Percentiles rank a stretch among this genome's conserved stretches.
These are phyloP conservation scores for Geothlypis trichas DNA, from an alignment of 2,113 vertebrate species.

Conservation along the genomic window DNA sequence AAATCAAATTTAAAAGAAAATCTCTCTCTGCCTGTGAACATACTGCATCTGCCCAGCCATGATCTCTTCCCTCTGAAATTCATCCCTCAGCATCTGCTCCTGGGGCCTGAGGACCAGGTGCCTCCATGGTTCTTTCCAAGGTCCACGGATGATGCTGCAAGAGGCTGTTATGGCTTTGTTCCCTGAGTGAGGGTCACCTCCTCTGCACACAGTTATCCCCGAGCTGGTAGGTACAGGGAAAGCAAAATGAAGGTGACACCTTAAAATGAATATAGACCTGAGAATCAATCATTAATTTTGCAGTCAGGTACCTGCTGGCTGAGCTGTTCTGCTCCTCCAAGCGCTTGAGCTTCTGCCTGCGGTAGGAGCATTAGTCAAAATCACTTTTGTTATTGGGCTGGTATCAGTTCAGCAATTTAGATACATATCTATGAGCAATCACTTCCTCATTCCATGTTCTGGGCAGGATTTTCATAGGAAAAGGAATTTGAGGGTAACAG, in stretches of 20 bases:
- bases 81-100: neutral
- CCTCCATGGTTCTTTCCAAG: fast-evolving
- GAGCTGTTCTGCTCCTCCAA: neutral
- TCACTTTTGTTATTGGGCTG: neutral
- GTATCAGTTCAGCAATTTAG: conserved; percentile 22
- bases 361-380: neutral
- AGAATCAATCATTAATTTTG: neutral
- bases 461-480: neutral
- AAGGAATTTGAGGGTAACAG: neutral
- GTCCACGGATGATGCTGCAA: neutral
- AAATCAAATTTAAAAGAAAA: conserved; percentile 52
- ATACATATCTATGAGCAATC: neutral
- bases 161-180: neutral
- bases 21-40: neutral
- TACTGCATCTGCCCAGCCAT: neutral
- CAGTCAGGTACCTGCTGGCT: neutral
- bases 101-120: neutral
- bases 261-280: neutral
- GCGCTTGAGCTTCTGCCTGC: fast-evolving
- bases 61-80: neutral
- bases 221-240: neutral
- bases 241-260: neutral
- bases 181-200: neutral
- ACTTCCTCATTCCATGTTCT: neutral
- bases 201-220: neutral